These are phyloP conservation scores for Enteromius viviparus DNA, from an alignment of 2,797 vertebrate genomes.

Conservation along the genomic window DNA sequence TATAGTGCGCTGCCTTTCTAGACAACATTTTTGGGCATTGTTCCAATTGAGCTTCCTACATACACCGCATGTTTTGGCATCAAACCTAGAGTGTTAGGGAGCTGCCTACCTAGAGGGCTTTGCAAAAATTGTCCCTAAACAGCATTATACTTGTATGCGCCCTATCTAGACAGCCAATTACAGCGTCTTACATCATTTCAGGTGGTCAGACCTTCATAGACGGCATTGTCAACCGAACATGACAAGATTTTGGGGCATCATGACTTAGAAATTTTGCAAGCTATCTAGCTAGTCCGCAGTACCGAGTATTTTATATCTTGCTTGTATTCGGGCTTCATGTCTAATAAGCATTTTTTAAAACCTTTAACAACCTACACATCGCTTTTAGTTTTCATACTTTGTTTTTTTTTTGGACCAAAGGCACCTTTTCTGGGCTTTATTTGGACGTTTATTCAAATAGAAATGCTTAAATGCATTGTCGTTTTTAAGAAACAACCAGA, in stretches of 20 bases:
- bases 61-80: background rate
- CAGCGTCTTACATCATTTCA: background rate
- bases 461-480: background rate
- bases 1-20: background rate
- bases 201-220: background rate
- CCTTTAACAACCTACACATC: background rate
- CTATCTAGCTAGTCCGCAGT: background rate
- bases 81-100: background rate
- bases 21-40: slow-evolving; percentile 6
- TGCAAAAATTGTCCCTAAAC: background rate
- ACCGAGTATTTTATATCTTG: background rate
- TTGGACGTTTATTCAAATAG: background rate
- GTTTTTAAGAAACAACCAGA: background rate
- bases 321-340: background rate
- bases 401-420: background rate
- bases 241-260: background rate
- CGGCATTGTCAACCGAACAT: background rate
- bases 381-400: background rate
- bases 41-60: background rate
- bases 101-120: background rate
- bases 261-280: background rate
- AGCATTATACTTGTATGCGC: background rate
- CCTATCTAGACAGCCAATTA: background rate
- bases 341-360: background rate
- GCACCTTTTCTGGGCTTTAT: background rate